A percentile compares a stretch with the other conserved stretches of the same genome.
Conservation (phyloP, 2,888 invertebrate genomes). For the Drosophila niveifrons region DNA sequence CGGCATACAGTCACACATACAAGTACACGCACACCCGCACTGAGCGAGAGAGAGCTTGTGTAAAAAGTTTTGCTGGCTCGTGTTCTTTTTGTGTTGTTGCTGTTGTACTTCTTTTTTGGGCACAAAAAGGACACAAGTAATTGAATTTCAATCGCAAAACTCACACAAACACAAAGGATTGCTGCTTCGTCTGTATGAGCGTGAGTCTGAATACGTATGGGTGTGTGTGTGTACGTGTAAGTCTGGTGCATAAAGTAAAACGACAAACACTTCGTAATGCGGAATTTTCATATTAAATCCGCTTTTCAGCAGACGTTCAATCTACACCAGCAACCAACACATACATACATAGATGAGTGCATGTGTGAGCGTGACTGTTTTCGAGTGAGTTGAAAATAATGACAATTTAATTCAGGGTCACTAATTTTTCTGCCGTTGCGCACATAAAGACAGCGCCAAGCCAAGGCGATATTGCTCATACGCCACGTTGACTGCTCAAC, state of each 20-base stretch:
- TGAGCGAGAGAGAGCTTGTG: constrained; percentile 24
- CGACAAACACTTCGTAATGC: constrained; percentile 79
- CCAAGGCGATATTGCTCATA: constrained; percentile 64
- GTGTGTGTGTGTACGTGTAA: constrained; percentile 34
- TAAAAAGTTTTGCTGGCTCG: constrained; percentile 61
- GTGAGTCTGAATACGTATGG: constrained; percentile 14
- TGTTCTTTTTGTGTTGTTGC: constrained; percentile 39
- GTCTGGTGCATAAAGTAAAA: constrained; percentile 65
- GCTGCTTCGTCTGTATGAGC: constrained; percentile 32
- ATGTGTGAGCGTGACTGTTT: constrained; percentile 57
- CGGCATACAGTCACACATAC: constrained; percentile 11
- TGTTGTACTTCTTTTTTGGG: constrained; percentile 52
- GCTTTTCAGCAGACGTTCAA: constrained; percentile 66
- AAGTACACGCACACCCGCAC: constrained; percentile 24
- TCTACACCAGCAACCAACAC: constrained; percentile 35
- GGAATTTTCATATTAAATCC: constrained; percentile 82
- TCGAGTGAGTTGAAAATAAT: constrained; percentile 81
- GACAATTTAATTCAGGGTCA: constrained; percentile 83
- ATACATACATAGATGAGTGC: constrained; percentile 11
- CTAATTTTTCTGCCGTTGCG: constrained; percentile 80
- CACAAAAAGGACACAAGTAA: constrained; percentile 81
- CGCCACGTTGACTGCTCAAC: constrained; percentile 61
- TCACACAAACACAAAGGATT: constrained; percentile 51
- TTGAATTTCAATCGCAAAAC: constrained; percentile 79
- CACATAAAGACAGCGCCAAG: constrained; percentile 65